These are phyloP conservation scores for Perizoma flavofasciatum DNA, from an alignment of 2,888 invertebrate species.

Conservation along the genomic window DNA sequence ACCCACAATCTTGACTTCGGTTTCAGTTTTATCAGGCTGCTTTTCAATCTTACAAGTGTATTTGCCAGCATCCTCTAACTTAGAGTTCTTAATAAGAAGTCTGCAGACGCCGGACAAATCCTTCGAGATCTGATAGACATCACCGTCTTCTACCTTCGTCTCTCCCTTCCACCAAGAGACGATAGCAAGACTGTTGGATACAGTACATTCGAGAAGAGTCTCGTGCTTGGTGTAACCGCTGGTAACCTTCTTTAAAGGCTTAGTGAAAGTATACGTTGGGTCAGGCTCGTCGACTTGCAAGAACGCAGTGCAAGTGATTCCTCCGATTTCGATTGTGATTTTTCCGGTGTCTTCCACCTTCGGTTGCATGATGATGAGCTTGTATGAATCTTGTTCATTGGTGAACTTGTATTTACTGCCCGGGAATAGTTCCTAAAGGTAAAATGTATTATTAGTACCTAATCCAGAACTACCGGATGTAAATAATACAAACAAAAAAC, in stretches of 20 bases:
- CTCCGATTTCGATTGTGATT: slow-evolving; percentile 97
- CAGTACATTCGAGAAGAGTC: slow-evolving; percentile 94
- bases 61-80: slow-evolving; percentile 93
- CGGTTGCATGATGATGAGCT: slow-evolving; percentile 94
- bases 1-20: slow-evolving; percentile 91
- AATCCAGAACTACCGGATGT: neutral
- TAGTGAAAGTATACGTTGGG: slow-evolving; percentile 96
- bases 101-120: slow-evolving; percentile 96
- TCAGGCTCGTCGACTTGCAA: slow-evolving; percentile 98
- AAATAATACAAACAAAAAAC: too few species aligned
- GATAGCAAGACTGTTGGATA: slow-evolving; percentile 96
- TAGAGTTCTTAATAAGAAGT: slow-evolving; percentile 92
- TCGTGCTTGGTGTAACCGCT: slow-evolving; percentile 97
- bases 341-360: slow-evolving; percentile 99
- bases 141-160: slow-evolving; percentile 91
- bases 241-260: slow-evolving; percentile 93
- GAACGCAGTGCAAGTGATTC: slow-evolving; percentile 93
- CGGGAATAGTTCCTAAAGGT: slow-evolving; percentile 93
- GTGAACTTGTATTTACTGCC: slow-evolving; percentile 98
- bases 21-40: slow-evolving; percentile 93
- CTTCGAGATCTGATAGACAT: slow-evolving; percentile 94
- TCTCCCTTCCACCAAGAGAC: slow-evolving; percentile 97
- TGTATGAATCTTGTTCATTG: slow-evolving; percentile 95
- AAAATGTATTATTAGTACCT: neutral
- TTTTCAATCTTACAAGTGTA: slow-evolving; percentile 95